Base-by-base conservation (phyloP, 2,888 invertebrate species). In the Biston stratarius region DNA sequence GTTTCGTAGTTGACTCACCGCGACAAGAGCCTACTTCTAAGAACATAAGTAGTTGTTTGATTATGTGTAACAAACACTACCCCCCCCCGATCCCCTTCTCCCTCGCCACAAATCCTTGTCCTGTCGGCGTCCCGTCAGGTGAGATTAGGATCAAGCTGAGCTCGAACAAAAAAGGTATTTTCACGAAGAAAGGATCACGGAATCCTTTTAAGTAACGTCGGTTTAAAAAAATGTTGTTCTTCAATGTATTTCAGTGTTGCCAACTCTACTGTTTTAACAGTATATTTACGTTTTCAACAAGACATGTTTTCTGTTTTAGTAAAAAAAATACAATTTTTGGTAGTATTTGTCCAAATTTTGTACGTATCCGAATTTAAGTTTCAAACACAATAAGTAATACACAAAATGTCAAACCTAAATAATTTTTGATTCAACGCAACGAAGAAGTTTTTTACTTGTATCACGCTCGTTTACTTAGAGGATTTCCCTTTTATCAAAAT, bases 81-180 rank as follows among this genome's bases (percentile, higher is more conserved):
- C 24, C 12, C 14, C 48, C 11, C 5, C 38, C 6, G 8, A 12
- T 14, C 48, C 14, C 8, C 49, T 1, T 11, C 40, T 40, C 34
- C 14, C 24, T 55, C 8, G 49, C 59, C 59, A 59, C 59, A 59
- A 59, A 47, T 55, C 64, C 64, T 55, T 34, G 51, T 40, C 58
- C 59, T 59, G 47, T 58, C 52, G 40, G n/a, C 52, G 47, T 47
- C 44, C 64, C 58, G 59, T 64, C 59, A 64, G 59, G 64, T 64
- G 11, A 53, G 64, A 64, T 64, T 64, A 64, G 59, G 64, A 64
- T 64, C 59, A 64, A 44, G 63, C 49, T 51, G 57, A 55, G 48
- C 64, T 45, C 52, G 11, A 59, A 55, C 49, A 65, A 65, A 65
- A 49, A 60, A 55, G 49, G 60, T 48, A 65, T 65, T 60, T 55